phyloP scores from a whole-genome alignment of 2,888 invertebrate genomes.

The Cotesia congregata region DNA sequence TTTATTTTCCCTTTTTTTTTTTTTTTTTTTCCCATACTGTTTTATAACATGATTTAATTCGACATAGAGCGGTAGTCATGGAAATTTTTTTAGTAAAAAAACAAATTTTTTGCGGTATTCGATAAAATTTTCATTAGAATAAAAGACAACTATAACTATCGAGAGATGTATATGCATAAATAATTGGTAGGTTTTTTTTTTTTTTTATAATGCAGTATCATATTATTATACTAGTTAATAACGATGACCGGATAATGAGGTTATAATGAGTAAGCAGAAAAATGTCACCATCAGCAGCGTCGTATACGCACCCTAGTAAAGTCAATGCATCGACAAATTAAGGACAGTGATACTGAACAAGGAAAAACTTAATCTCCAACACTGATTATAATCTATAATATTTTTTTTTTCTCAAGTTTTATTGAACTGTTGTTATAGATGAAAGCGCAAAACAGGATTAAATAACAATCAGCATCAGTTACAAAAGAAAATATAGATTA shows the following conservation, averaged over 20 bases:
- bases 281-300: constrained; percentile 22
- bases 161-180: background rate
- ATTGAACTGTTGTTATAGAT: too few species aligned
- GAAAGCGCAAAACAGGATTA: too few species aligned
- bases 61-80: background rate
- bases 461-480: too few species aligned
- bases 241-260: background rate
- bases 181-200: too few species aligned
- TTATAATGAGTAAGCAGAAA: constrained; percentile 7
- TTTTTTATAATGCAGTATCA: background rate
- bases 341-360: background rate
- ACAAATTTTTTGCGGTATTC: background rate
- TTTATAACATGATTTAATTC: background rate
- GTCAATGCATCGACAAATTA: background rate
- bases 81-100: background rate
- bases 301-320: background rate
- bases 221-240: background rate
- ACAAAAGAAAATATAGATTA: too few species aligned
- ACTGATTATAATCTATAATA: too few species aligned
- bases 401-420: too few species aligned
- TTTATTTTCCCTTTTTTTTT: background rate
- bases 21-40: background rate
- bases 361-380: background rate
- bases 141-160: background rate
- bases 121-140: background rate